Conservation (phyloP, 2,113 vertebrate genomes). For the Pluvialis apricaria region DNA sequence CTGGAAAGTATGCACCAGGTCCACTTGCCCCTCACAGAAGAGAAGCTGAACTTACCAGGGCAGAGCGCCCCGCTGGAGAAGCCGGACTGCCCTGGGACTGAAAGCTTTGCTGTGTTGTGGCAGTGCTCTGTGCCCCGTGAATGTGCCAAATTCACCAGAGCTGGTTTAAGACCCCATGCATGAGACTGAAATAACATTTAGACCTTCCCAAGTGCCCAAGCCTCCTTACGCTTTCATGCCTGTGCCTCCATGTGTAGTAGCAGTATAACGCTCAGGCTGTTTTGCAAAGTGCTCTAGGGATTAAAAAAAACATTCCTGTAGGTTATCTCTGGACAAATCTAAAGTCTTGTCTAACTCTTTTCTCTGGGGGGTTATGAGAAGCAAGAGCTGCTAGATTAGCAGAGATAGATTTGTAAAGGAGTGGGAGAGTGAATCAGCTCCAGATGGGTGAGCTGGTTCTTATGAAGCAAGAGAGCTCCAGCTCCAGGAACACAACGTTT, state of each 20-base stretch:
- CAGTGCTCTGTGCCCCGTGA: background rate
- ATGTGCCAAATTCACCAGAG: background rate
- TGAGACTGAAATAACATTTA: background rate
- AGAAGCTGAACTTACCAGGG: background rate
- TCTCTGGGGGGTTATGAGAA: slow-evolving; percentile 8
- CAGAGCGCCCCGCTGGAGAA: background rate
- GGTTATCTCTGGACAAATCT: slow-evolving; percentile 3
- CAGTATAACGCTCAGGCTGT: background rate
- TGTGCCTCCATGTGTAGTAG: background rate
- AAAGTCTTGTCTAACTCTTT: background rate
- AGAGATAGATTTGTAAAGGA: background rate
- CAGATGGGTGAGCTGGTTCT: background rate
- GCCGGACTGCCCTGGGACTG: background rate
- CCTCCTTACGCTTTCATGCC: background rate
- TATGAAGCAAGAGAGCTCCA: slow-evolving; percentile 9
- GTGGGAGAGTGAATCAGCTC: slow-evolving; percentile 25
- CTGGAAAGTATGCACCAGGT: fast-evolving
- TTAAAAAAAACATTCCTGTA: background rate
- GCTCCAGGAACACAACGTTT: background rate
- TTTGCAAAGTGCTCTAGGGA: slow-evolving; percentile 16
- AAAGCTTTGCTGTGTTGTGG: background rate
- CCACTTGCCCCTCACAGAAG: background rate
- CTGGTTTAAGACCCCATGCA: background rate
- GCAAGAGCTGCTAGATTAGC: background rate
- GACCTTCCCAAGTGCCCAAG: background rate